Evolutionary conservation across 2,797 vertebrate genomes (phyloP).

Genomic region (Clarias fuscus): DNA sequence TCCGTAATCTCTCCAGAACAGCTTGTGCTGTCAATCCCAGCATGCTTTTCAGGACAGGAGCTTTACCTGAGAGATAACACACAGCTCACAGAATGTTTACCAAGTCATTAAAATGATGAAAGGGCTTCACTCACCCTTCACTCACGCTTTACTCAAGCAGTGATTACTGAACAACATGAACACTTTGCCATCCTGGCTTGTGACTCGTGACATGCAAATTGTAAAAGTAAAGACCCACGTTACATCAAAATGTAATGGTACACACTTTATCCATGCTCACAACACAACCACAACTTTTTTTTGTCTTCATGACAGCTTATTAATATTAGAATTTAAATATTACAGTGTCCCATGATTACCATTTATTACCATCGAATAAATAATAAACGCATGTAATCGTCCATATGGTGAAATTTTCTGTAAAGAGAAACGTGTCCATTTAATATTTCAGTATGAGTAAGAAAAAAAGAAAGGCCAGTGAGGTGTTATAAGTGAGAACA

Average conservation of each 20-base stretch:
- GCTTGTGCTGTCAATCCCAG: conserved; percentile 56
- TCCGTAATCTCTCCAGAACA: conserved; percentile 49
- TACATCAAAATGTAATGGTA: neutral
- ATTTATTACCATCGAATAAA: neutral
- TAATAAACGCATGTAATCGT: neutral
- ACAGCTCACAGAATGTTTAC: conserved; percentile 60
- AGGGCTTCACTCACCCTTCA: neutral
- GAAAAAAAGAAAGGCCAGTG: neutral
- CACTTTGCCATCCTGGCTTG: neutral
- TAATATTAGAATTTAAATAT: neutral
- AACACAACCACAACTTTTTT: neutral
- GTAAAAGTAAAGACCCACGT: neutral
- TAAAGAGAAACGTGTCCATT: neutral
- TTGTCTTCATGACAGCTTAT: neutral
- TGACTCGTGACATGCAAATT: conserved; percentile 24
- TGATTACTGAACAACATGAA: conserved; percentile 13
- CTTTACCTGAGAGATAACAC: conserved; percentile 61
- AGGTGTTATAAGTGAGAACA: neutral
- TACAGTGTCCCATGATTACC: neutral
- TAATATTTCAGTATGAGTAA: neutral
- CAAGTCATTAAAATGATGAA: conserved; percentile 62
- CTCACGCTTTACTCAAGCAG: neutral
- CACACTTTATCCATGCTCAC: neutral
- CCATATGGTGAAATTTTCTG: neutral
- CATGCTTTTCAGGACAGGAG: conserved; percentile 51